Percentiles rank a stretch among this genome's conserved stretches.
These are phyloP conservation scores for Python bivittatus DNA, from an alignment of 2,113 vertebrate genomes.

Conservation along the genomic window DNA sequence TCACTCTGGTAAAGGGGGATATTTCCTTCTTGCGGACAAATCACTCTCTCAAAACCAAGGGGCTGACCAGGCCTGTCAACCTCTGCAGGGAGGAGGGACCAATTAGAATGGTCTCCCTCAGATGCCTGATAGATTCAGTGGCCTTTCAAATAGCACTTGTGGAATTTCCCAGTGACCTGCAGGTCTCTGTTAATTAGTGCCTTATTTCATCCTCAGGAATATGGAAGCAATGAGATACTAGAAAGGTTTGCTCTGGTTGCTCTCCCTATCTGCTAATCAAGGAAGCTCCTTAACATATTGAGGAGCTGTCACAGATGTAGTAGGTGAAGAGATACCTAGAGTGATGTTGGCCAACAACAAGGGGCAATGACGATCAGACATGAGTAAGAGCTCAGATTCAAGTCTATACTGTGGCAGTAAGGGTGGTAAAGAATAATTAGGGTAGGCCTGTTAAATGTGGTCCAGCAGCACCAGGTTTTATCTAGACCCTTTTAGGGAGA, in stretches of 20 bases:
- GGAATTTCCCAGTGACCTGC: no score
- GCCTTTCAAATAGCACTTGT: neutral
- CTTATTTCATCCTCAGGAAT: no score
- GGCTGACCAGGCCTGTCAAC: neutral
- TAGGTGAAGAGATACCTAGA: neutral
- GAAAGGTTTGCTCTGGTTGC: neutral
- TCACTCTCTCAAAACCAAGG: neutral
- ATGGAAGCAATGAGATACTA: no score
- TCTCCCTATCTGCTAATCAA: neutral
- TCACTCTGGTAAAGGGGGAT: neutral
- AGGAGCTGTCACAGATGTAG: neutral
- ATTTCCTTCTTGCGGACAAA: neutral
- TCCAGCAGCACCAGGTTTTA: neutral
- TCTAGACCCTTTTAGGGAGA: neutral
- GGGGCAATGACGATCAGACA: neutral
- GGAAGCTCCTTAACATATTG: neutral
- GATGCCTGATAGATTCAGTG: neutral
- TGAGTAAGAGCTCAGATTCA: neutral
- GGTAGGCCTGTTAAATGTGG: neutral
- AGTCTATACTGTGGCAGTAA: neutral
- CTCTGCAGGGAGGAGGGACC: neutral
- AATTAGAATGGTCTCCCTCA: neutral
- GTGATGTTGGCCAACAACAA: neutral
- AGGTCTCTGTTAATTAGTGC: no score
- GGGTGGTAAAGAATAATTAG: neutral